phyloP scores from a whole-genome alignment of 2,797 vertebrate species.

The Amniataba percoides region DNA sequence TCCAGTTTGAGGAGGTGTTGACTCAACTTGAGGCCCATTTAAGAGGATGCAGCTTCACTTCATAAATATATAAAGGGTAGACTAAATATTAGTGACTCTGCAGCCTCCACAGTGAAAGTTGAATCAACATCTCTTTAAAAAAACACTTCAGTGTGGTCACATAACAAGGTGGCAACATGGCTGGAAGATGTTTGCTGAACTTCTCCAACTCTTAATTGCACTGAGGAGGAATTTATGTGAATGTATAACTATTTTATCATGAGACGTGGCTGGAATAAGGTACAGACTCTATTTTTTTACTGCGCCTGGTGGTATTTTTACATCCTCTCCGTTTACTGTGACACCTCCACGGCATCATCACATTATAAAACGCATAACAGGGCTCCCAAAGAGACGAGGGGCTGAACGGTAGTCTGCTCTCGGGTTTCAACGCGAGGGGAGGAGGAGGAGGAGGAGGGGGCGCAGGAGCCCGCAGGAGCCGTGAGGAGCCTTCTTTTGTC shows the following conservation, averaged over 20 bases:
- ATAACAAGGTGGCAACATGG: neutral
- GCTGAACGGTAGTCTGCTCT: slow-evolving; percentile 73
- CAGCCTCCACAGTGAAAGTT: too few species aligned
- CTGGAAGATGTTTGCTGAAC: too few species aligned
- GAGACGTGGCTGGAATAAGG: neutral
- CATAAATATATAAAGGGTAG: too few species aligned
- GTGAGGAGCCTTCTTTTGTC: slow-evolving; percentile 52
- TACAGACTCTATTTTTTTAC: neutral
- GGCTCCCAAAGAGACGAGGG: slow-evolving; percentile 24
- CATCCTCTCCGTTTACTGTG: neutral
- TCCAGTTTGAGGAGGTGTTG: too few species aligned
- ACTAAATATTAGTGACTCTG: too few species aligned
- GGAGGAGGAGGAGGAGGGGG: slow-evolving; percentile 60
- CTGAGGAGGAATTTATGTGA: neutral
- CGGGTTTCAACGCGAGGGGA: slow-evolving; percentile 78
- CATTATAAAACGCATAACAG: slow-evolving; percentile 23
- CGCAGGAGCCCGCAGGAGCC: slow-evolving; percentile 53
- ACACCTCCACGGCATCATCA: slow-evolving; percentile 14
- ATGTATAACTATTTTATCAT: neutral
- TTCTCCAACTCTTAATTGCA: neutral
- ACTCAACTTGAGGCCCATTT: too few species aligned
- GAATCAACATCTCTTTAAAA: too few species aligned
- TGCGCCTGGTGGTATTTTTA: slow-evolving; percentile 1
- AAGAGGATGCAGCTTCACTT: too few species aligned
- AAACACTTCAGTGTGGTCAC: too few species aligned